Evolutionary conservation across 2,113 vertebrate genomes (phyloP), one percentile per base, ranked within the genome.

Genomic region (Megaceryle maxima): DNA sequence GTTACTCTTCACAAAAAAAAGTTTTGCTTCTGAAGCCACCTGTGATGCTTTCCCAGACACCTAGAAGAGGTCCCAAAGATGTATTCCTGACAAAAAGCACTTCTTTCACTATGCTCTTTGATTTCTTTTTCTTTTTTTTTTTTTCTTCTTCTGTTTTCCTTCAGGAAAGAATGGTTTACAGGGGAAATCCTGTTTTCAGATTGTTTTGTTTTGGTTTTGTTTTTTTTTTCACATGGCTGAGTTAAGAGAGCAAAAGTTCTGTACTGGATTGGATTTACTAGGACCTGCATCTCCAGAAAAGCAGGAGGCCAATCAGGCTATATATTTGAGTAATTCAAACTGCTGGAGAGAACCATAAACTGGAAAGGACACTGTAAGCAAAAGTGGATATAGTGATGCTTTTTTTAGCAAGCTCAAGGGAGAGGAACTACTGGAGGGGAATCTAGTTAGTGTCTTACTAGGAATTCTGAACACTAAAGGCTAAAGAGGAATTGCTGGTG

Each of bases 11-110:
- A 77, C 72, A 51, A 73, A 90, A 94, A 95, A 66, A 53, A 84
- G 21, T 89, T 92, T 79, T 90, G 28, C 55, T 87, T 95, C 87
- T 85, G 73, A 86, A 83, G 63, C 79, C 59, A 81, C 87, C 90
- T 90, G 77, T 90, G 63, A 73, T 1, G n/a, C 41, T 82, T 79
- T 53, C 81, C 77, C 67, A 55, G 46, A 35, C 37, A 69, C 67
- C 57, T 64, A 87, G 39, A 51, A 83, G 35, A 70, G 35, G 16
- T 50, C 89, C 24, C 31, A 64, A 80, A 90, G 19, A 77, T 50
- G 5, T n/a, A n/a, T 74, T 90, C 26, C 33, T 81, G 33, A 88
- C 48, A 77, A 80, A 85, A 94, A 67, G 3, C 29, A 31, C 48
- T 90, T 84, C 11, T 10, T 76, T 83, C 41, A 46, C 35, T 81